phyloP scores from a whole-genome alignment of 1,140 invertebrate genomes.

The Drosophila asahinai region DNA sequence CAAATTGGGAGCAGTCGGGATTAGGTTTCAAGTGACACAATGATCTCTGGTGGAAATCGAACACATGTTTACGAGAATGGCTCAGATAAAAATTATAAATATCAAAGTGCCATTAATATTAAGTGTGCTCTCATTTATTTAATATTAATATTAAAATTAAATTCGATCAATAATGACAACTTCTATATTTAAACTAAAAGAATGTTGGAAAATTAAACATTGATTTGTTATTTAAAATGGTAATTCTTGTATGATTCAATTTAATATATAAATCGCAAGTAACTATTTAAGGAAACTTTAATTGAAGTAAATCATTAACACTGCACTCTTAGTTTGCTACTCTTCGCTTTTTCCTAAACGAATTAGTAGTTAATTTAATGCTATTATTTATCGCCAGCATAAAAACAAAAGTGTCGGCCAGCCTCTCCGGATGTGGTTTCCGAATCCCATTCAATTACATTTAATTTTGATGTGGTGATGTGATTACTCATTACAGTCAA shows the following conservation, averaged over 20 bases:
- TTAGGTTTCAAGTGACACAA: conserved; percentile 26
- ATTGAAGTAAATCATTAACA: background rate
- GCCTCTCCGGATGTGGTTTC: background rate
- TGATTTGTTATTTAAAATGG: no score
- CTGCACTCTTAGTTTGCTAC: background rate
- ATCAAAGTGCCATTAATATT: background rate
- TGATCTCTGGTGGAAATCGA: background rate
- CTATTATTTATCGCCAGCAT: background rate
- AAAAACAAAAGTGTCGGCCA: background rate
- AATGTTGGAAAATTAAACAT: no score
- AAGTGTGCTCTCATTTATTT: background rate
- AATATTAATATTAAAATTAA: background rate
- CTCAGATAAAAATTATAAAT: no score
- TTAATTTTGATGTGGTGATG: conserved; percentile 17
- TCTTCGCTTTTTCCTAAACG: no score
- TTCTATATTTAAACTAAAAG: no score
- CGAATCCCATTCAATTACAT: conserved; percentile 8
- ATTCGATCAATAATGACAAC: no score
- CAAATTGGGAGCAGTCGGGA: background rate
- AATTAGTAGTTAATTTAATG: background rate
- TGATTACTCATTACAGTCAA: conserved; percentile 21
- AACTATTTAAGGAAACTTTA: background rate
- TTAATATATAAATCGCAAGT: no score
- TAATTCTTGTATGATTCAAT: no score
- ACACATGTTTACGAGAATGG: no score